A percentile compares a stretch with the other conserved stretches of the same genome.
Conservation (phyloP, 2,797 vertebrate genomes). For the Typhlichthys subterraneus region DNA sequence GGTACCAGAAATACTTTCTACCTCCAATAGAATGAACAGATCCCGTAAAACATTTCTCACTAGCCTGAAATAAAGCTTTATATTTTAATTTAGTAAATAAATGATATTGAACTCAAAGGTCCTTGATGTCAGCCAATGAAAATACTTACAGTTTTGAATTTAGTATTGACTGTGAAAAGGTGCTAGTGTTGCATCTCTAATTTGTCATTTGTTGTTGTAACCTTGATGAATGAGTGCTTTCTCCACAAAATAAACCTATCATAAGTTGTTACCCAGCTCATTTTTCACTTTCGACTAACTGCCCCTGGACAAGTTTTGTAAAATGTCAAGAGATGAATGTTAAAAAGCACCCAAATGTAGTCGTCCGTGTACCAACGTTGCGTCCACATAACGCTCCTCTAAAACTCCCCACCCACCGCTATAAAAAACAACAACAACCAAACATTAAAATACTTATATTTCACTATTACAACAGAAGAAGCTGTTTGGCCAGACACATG, state of each 20-base stretch:
- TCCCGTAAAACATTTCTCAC: neutral
- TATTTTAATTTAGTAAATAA: neutral
- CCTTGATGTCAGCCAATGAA: conserved; percentile 29
- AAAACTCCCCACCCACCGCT: conserved; percentile 48
- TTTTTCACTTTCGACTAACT: conserved; percentile 64
- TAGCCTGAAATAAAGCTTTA: neutral
- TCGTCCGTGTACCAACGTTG: conserved; percentile 44
- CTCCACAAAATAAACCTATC: conserved; percentile 68
- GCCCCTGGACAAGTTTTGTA: conserved; percentile 47
- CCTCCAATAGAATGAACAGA: too few species aligned
- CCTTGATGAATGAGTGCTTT: conserved; percentile 58
- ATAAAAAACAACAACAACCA: conserved; percentile 43
- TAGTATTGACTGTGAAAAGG: conserved; percentile 49
- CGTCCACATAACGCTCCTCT: conserved; percentile 48
- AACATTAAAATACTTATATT: conserved; percentile 74
- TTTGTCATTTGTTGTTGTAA: conserved; percentile 68
- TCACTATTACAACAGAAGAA: conserved; percentile 64
- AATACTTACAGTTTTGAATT: conserved; percentile 36
- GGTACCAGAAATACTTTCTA: too few species aligned
- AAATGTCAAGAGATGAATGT: conserved; percentile 12
- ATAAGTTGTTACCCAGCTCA: conserved; percentile 59
- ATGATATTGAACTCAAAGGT: neutral
- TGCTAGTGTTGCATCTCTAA: conserved; percentile 37
- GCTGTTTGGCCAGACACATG: conserved; percentile 73
- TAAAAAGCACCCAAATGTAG: conserved; percentile 37